Conservation (phyloP, 2,888 invertebrate genomes). For the Syrista parreyssii region DNA sequence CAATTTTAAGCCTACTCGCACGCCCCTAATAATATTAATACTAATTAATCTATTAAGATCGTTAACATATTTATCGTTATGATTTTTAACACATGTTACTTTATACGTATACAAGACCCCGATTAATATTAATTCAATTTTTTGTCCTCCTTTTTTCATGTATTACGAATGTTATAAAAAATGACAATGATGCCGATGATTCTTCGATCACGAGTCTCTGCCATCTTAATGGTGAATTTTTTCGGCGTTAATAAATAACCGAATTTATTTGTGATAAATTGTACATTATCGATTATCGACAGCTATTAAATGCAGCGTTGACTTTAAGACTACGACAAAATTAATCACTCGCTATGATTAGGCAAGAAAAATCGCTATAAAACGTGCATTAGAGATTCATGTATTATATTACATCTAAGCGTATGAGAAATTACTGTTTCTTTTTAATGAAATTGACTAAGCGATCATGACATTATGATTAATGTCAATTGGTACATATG, state of each 20-base stretch:
- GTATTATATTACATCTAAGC: background rate
- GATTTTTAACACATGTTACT: constrained; percentile 8
- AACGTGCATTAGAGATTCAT: background rate
- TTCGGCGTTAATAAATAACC: background rate
- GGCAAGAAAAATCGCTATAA: background rate
- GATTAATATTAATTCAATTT: background rate
- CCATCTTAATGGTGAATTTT: background rate
- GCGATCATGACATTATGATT: background rate
- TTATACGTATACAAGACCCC: background rate
- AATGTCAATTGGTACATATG: background rate
- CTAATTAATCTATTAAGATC: constrained; percentile 9
- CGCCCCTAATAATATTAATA: background rate
- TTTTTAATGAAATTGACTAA: background rate
- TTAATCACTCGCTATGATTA: background rate
- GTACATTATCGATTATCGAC: background rate
- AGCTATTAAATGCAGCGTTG: background rate
- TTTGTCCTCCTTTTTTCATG: background rate
- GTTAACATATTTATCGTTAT: constrained; percentile 7
- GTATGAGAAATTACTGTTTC: background rate
- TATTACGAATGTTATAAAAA: background rate
- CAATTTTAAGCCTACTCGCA: background rate
- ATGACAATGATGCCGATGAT: background rate
- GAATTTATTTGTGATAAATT: background rate
- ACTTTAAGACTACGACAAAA: background rate
- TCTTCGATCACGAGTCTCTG: background rate